Evolutionary conservation across 2,888 invertebrate genomes (phyloP).

Genomic region (Latrodectus elegans): DNA sequence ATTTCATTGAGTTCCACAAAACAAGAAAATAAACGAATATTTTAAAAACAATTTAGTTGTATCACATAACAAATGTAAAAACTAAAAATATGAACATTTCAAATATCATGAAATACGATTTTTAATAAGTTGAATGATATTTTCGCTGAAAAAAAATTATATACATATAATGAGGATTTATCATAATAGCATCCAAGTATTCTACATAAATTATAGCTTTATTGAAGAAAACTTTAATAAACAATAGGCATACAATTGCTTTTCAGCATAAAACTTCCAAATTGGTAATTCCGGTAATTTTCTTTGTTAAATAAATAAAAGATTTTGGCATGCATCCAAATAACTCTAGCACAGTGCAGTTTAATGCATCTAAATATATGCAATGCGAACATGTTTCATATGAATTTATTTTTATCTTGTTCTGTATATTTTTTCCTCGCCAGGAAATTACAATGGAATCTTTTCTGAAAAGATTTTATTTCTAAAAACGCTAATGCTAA

Average conservation of each 20-base stretch:
- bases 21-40: no score
- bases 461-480: not conserved
- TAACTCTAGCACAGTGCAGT: conserved; percentile 3
- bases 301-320: not conserved
- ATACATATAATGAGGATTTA: no score
- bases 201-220: no score
- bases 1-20: no score
- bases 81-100: no score
- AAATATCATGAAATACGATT: no score
- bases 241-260: not conserved
- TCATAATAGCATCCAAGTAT: no score
- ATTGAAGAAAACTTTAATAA: not conserved
- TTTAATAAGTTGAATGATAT: no score
- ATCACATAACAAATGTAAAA: no score
- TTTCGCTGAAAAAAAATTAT: no score
- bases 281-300: not conserved
- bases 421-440: not conserved
- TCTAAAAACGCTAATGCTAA: not conserved
- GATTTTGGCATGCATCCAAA: conserved; percentile 38
- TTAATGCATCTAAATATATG: conserved; percentile 24
- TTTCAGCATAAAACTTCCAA: not conserved
- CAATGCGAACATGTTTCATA: conserved; percentile 2
- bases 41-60: no score
- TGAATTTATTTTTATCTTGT: not conserved
- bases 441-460: not conserved